Evolutionary conservation across 2,888 invertebrate genomes (phyloP).

Genomic region (Agrenia bidenticulata): DNA sequence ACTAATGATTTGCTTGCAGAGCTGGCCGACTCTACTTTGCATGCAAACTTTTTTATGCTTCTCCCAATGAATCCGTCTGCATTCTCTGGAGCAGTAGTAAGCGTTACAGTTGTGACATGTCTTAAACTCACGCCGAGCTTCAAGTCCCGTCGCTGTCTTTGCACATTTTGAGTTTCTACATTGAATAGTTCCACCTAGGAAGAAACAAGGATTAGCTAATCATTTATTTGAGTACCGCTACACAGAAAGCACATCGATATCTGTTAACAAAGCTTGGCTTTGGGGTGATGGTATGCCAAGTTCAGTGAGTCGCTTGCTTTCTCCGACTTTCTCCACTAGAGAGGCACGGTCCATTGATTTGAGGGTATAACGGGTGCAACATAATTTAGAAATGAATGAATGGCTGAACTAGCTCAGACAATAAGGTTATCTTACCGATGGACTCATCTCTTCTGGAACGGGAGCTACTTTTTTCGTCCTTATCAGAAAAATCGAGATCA

Average conservation of each 20-base stretch:
- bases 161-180: conserved; percentile 82
- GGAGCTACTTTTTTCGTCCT: conserved; percentile 51
- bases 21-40: conserved; percentile 83
- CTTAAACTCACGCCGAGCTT: conserved; percentile 65
- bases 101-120: conserved; percentile 90
- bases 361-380: background rate
- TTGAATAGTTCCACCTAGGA: conserved; percentile 62
- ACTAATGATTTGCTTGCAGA: conserved; percentile 67
- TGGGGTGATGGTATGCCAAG: background rate
- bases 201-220: background rate
- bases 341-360: too few species aligned
- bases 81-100: conserved; percentile 88
- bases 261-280: too few species aligned
- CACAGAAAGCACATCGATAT: too few species aligned
- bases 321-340: conserved; percentile 1
- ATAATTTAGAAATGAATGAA: conserved; percentile 8
- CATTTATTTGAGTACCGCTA: too few species aligned
- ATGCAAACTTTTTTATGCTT: conserved; percentile 73
- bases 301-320: conserved; percentile 6
- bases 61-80: conserved; percentile 89
- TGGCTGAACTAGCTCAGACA: background rate
- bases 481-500: conserved; percentile 57
- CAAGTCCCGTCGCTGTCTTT: conserved; percentile 68
- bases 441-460: conserved; percentile 48
- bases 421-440: conserved; percentile 41